A percentile compares a stretch with the other conserved stretches of the same genome.
These are phyloP conservation scores for Patella vulgata DNA, from an alignment of 1,140 invertebrate genomes.

Conservation along the genomic window DNA sequence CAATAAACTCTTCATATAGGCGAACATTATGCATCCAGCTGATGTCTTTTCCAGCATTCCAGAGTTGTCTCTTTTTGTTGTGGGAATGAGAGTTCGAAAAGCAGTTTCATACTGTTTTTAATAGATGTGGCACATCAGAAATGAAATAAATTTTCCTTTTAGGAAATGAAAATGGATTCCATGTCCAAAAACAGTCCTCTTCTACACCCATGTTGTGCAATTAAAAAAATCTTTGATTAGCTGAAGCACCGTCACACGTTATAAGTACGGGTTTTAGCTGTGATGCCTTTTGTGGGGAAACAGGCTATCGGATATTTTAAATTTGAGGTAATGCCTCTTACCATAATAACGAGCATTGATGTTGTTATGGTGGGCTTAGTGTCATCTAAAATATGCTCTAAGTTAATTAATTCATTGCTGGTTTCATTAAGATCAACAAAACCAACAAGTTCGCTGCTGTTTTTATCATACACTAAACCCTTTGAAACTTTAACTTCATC, in stretches of 20 bases:
- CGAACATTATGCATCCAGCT: slow-evolving; percentile 26
- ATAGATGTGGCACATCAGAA: slow-evolving; percentile 40
- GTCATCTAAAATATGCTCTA: neutral
- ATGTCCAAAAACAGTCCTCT: too few relatives aligned
- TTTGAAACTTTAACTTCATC: slow-evolving; percentile 15
- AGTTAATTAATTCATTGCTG: slow-evolving; percentile 1
- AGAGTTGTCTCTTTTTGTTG: slow-evolving; percentile 26
- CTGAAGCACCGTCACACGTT: slow-evolving; percentile 22
- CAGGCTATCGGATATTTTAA: too few relatives aligned
- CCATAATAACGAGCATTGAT: slow-evolving; percentile 19
- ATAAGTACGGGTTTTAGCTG: slow-evolving; percentile 13
- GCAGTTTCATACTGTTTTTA: slow-evolving; percentile 37
- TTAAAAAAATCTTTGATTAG: slow-evolving; percentile 20
- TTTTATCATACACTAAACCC: slow-evolving; percentile 16
- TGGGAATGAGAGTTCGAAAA: slow-evolving; percentile 27
- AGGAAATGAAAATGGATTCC: neutral
- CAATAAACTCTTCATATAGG: slow-evolving; percentile 31
- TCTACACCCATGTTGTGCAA: too few relatives aligned
- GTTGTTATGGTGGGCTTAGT: too few relatives aligned
- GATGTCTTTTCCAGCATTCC: too few relatives aligned
- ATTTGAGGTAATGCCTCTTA: slow-evolving; percentile 6
- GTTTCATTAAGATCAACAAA: slow-evolving; percentile 4
- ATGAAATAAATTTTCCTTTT: slow-evolving; percentile 29
- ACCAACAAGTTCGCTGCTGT: slow-evolving; percentile 12
- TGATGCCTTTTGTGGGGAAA: slow-evolving; percentile 6